These are phyloP conservation scores for Acheta domesticus DNA, from an alignment of 2,888 invertebrate genomes.

Conservation along the genomic window DNA sequence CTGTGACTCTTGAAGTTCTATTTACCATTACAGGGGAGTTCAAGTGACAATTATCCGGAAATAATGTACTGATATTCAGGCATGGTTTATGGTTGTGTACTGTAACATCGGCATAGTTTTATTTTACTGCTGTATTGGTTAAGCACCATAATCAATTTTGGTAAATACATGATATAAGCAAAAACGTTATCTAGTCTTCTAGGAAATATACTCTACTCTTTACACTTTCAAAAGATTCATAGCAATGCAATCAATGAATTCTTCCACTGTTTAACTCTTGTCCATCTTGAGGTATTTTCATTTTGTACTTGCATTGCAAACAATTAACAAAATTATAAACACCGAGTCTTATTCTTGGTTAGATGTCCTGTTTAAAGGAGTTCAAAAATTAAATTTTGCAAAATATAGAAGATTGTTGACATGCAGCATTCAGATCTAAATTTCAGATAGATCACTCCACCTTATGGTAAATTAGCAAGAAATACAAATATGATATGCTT, in stretches of 20 bases:
- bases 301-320: not conserved
- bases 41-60: not conserved
- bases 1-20: conserved; percentile 18
- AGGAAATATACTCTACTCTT: conserved; percentile 8
- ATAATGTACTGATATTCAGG: not conserved
- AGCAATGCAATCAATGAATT: not conserved
- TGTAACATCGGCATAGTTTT: not conserved
- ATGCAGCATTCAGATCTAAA: not conserved
- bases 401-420: not conserved
- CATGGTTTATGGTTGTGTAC: not conserved
- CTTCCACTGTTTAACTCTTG: not conserved
- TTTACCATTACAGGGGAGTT: conserved; percentile 18
- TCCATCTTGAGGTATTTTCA: not conserved
- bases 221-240: not conserved
- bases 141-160: not conserved
- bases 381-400: not conserved
- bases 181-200: conserved; percentile 6
- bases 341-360: not conserved
- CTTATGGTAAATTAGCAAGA: conserved; percentile 8
- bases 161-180: not conserved
- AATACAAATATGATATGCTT: not conserved
- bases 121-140: not conserved
- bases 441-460: not conserved
- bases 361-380: not conserved
- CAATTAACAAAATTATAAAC: not conserved